A percentile compares a stretch with the other conserved stretches of the same genome.
phyloP scores from a whole-genome alignment of 1,140 invertebrate species.

The Drosophila baimaii region DNA sequence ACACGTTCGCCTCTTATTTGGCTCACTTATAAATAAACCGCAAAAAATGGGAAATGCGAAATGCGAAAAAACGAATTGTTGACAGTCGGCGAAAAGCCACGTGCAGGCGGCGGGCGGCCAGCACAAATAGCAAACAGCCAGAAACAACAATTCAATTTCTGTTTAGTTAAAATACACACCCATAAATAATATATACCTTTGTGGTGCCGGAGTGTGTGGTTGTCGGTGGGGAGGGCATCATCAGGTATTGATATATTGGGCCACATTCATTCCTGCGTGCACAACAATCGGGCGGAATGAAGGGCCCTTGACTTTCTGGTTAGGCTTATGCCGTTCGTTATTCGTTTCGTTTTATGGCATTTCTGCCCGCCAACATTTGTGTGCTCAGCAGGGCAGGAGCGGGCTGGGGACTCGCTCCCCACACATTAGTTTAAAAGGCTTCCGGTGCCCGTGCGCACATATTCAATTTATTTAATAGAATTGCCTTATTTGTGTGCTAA shows the following conservation, averaged over 20 bases:
- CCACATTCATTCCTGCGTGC: conserved; percentile 35
- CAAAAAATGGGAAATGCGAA: conserved; percentile 25
- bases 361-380: conserved; percentile 56
- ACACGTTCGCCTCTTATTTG: conserved; percentile 69
- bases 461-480: conserved; percentile 78
- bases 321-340: conserved; percentile 58
- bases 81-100: conserved; percentile 53
- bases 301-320: conserved; percentile 69
- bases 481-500: conserved; percentile 57
- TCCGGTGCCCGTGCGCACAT: conserved; percentile 51
- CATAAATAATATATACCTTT: conserved; percentile 56
- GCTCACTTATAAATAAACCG: conserved; percentile 67
- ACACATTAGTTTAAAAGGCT: conserved; percentile 59
- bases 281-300: conserved; percentile 68
- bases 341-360: conserved; percentile 59
- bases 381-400: conserved; percentile 26
- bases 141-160: conserved; percentile 78
- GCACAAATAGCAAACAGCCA: conserved; percentile 53
- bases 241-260: conserved; percentile 45
- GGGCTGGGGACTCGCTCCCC: background rate
- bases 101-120: conserved; percentile 38
- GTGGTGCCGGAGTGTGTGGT: conserved; percentile 5
- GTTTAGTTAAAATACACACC: conserved; percentile 68
- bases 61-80: conserved; percentile 41
- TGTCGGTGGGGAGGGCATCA: background rate